Percentiles rank a stretch among this genome's conserved stretches.
phyloP scores from a whole-genome alignment of 1,140 invertebrate genomes.

The Drosophila dunni region DNA sequence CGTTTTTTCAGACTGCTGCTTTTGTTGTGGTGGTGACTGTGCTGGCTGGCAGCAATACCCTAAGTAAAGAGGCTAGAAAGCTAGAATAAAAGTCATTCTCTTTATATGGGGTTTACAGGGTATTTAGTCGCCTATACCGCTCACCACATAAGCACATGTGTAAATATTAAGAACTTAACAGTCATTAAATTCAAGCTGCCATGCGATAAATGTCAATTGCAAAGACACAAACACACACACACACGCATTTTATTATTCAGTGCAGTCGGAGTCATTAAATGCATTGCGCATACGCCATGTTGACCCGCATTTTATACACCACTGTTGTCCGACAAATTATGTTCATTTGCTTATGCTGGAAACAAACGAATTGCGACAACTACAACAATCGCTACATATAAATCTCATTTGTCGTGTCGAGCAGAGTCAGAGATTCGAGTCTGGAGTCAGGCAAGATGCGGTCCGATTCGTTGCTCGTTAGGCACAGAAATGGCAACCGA shows the following conservation, averaged over 20 bases:
- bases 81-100: no score
- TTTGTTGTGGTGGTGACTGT: slow-evolving; percentile 8
- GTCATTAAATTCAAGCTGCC: slow-evolving; percentile 63
- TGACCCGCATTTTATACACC: slow-evolving; percentile 22
- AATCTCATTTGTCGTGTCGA: slow-evolving; percentile 52
- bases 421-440: not conserved
- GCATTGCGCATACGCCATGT: slow-evolving; percentile 61
- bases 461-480: slow-evolving; percentile 40
- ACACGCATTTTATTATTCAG: slow-evolving; percentile 17
- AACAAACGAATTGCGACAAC: slow-evolving; percentile 58
- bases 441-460: not conserved
- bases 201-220: slow-evolving; percentile 75
- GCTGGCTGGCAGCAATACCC: not conserved
- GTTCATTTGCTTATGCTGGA: slow-evolving; percentile 58
- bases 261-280: slow-evolving; percentile 64
- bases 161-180: slow-evolving; percentile 41
- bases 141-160: slow-evolving; percentile 16
- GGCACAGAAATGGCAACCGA: slow-evolving; percentile 59
- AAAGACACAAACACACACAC: slow-evolving; percentile 11
- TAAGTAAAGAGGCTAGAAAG: not conserved
- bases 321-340: slow-evolving; percentile 59
- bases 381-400: slow-evolving; percentile 52
- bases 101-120: not conserved
- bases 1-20: slow-evolving; percentile 13
- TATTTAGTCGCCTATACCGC: not conserved